A percentile compares a stretch with the other conserved stretches of the same genome.
These are phyloP conservation scores for Speoplatyrhinus poulsoni DNA, from an alignment of 2,113 vertebrate genomes.

Conservation along the genomic window DNA sequence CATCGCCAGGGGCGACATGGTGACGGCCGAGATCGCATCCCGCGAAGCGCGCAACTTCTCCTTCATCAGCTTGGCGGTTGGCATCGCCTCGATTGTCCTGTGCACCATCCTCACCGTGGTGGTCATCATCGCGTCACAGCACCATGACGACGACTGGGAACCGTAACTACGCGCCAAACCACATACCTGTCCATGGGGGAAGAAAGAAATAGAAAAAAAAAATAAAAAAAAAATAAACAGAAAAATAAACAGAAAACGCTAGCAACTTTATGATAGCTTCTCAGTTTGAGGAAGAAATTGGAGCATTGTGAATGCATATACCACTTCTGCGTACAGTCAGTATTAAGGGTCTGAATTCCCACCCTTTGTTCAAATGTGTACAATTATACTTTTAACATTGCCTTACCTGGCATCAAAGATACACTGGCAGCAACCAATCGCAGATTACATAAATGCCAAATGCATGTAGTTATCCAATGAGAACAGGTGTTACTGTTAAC, in stretches of 20 bases:
- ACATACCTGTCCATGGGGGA: constrained; percentile 10
- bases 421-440: constrained; percentile 7
- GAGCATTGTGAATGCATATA: constrained; percentile 37
- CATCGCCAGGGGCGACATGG: constrained; percentile 88
- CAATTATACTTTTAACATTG: constrained; percentile 50
- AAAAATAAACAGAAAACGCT: too few relatives aligned
- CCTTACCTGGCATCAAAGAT: constrained; percentile 38
- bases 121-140: constrained; percentile 94
- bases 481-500: constrained; percentile 35
- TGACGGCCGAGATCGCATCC: constrained; percentile 90
- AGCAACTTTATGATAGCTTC: background rate
- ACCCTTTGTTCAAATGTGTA: constrained; percentile 31
- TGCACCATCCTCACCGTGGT: constrained; percentile 94
- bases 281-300: constrained; percentile 31
- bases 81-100: constrained; percentile 91
- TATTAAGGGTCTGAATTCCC: constrained; percentile 9
- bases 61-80: constrained; percentile 93
- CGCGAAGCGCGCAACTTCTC: constrained; percentile 93
- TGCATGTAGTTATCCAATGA: constrained; percentile 25
- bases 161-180: constrained; percentile 66
- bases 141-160: constrained; percentile 93
- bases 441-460: constrained; percentile 32
- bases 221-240: too few relatives aligned
- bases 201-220: background rate
- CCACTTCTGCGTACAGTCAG: constrained; percentile 19